These are phyloP conservation scores for Hippocampus barbouri DNA, from an alignment of 2,113 vertebrate species.

Conservation along the genomic window DNA sequence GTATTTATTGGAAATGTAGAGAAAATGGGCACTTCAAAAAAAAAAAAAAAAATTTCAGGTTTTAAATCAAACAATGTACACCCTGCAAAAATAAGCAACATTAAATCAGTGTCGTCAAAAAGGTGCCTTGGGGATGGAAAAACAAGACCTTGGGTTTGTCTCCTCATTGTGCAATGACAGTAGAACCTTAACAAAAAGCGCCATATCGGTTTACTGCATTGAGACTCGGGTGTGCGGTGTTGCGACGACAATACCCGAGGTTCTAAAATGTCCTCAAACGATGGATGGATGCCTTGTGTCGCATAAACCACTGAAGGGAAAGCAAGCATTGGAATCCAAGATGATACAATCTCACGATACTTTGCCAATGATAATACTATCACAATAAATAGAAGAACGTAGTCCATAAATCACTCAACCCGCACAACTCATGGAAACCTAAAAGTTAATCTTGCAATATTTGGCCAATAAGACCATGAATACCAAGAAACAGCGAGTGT, in stretches of 20 bases:
- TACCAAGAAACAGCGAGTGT: no score
- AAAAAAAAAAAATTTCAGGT: neutral
- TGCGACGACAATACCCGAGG: slow-evolving; percentile 35
- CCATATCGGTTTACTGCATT: slow-evolving; percentile 46
- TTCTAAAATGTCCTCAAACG: slow-evolving; percentile 36
- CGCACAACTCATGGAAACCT: neutral
- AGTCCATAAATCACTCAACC: neutral
- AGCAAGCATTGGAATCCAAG: slow-evolving; percentile 9
- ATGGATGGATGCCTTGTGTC: slow-evolving; percentile 4
- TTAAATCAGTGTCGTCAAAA: neutral
- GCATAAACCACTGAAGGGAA: slow-evolving; percentile 20
- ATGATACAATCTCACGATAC: neutral
- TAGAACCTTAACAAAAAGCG: slow-evolving; percentile 42
- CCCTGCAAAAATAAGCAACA: neutral
- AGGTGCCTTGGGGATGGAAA: neutral
- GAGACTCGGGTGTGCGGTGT: slow-evolving; percentile 47
- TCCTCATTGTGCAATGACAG: slow-evolving; percentile 30
- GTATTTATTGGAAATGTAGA: neutral
- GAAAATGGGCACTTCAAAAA: neutral
- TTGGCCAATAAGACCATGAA: neutral
- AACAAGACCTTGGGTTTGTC: neutral
- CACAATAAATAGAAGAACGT: neutral
- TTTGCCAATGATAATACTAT: neutral
- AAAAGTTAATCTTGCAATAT: neutral
- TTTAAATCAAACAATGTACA: neutral